These are phyloP conservation scores for Sebastes flavidus DNA, from an alignment of 2,797 vertebrate genomes.

Conservation along the genomic window DNA sequence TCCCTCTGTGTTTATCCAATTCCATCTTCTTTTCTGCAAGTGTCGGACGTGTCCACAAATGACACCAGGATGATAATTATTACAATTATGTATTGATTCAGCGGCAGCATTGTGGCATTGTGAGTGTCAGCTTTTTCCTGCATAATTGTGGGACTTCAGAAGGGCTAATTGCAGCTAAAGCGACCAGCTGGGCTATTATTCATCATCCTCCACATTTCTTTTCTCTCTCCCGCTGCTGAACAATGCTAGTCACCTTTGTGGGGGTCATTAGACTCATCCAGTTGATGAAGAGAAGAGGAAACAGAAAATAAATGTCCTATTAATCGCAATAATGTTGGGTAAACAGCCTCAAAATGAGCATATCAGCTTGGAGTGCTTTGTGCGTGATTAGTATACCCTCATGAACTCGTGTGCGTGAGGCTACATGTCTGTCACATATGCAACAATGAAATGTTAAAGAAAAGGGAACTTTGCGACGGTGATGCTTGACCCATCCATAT, in stretches of 20 bases:
- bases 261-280: slow-evolving; percentile 69
- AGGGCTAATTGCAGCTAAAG: slow-evolving; percentile 82
- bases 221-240: slow-evolving; percentile 68
- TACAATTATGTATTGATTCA: slow-evolving; percentile 87
- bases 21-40: slow-evolving; percentile 70
- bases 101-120: slow-evolving; percentile 70
- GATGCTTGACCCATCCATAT: neutral
- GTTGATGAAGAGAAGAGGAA: slow-evolving; percentile 56
- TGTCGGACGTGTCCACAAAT: slow-evolving; percentile 69
- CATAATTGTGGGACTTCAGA: slow-evolving; percentile 86
- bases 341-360: slow-evolving; percentile 54
- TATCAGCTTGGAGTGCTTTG: neutral
- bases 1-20: slow-evolving; percentile 73
- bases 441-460: neutral
- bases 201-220: slow-evolving; percentile 77
- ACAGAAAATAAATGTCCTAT: slow-evolving; percentile 68
- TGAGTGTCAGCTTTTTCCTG: slow-evolving; percentile 71
- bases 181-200: slow-evolving; percentile 84
- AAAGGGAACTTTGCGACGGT: neutral
- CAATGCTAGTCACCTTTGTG: slow-evolving; percentile 65
- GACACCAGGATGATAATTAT: slow-evolving; percentile 82
- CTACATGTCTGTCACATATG: neutral
- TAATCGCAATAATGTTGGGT: slow-evolving; percentile 57
- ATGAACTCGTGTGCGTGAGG: neutral
- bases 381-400: neutral